phyloP scores from a whole-genome alignment of 2,888 invertebrate species.

The Torymus texanus region DNA sequence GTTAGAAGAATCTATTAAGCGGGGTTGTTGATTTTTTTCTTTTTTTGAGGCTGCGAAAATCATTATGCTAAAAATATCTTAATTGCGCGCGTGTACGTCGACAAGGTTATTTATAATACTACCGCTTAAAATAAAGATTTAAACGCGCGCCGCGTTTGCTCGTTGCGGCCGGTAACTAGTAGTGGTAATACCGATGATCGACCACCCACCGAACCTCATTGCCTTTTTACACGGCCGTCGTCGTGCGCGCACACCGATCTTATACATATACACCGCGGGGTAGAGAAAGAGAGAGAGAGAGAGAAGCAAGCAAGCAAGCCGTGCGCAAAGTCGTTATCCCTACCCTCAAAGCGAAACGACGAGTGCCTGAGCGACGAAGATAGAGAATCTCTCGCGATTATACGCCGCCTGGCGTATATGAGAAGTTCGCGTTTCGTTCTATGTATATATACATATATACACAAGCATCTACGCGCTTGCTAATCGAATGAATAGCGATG shows the following conservation, averaged over 20 bases:
- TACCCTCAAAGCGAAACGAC: neutral
- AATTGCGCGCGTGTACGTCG: too few species aligned
- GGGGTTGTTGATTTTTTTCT: too few species aligned
- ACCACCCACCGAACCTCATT: constrained; percentile 58
- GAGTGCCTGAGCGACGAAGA: constrained; percentile 17
- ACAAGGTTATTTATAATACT: neutral
- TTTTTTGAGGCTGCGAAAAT: too few species aligned
- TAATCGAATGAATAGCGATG: constrained; percentile 56
- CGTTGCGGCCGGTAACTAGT: constrained; percentile 6
- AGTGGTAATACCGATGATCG: constrained; percentile 44
- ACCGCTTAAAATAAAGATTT: too few species aligned
- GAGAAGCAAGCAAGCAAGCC: neutral
- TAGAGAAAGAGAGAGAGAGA: constrained; percentile 19
- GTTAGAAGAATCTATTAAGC: too few species aligned
- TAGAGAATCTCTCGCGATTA: neutral
- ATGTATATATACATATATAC: too few species aligned
- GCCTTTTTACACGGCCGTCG: constrained; percentile 57
- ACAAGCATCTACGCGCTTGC: neutral
- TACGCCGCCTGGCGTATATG: too few species aligned
- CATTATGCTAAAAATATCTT: too few species aligned
- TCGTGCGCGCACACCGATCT: constrained; percentile 16
- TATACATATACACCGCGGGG: constrained; percentile 45
- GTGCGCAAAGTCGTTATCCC: constrained; percentile 40
- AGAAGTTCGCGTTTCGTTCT: too few species aligned
- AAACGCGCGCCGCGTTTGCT: too few species aligned